Evolutionary conservation across 2,888 invertebrate genomes (phyloP).

Genomic region (Agrotis exclamationis): DNA sequence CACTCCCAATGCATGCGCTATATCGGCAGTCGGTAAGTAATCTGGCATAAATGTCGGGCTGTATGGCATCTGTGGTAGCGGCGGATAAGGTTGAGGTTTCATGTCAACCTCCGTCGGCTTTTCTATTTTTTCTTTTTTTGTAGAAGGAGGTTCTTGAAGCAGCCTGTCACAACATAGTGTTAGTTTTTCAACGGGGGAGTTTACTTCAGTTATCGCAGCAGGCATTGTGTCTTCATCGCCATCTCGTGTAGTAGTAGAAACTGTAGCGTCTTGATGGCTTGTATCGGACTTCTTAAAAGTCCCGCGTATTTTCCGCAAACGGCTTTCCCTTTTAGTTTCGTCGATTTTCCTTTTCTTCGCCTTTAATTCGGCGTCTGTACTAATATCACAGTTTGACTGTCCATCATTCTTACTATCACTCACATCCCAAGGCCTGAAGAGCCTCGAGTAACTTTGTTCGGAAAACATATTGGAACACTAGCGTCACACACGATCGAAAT

Average conservation of each 20-base stretch:
- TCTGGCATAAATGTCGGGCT: slow-evolving; percentile 79
- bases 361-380: slow-evolving; percentile 65
- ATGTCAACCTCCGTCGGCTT: slow-evolving; percentile 54
- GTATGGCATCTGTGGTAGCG: slow-evolving; percentile 66
- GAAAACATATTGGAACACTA: slow-evolving; percentile 81
- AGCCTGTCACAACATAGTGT: slow-evolving; percentile 84
- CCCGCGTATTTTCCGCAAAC: slow-evolving; percentile 87
- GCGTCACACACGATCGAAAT: slow-evolving; percentile 79
- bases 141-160: slow-evolving; percentile 73
- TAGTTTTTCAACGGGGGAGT: slow-evolving; percentile 84
- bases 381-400: slow-evolving; percentile 62
- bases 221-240: slow-evolving; percentile 70
- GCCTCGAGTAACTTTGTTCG: slow-evolving; percentile 87
- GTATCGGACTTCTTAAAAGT: slow-evolving; percentile 80
- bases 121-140: slow-evolving; percentile 65
- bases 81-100: slow-evolving; percentile 54
- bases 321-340: slow-evolving; percentile 82
- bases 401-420: slow-evolving; percentile 78
- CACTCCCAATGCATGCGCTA: slow-evolving; percentile 87
- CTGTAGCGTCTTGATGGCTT: slow-evolving; percentile 90
- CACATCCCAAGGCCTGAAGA: slow-evolving; percentile 92
- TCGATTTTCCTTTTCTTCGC: slow-evolving; percentile 75
- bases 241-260: slow-evolving; percentile 90
- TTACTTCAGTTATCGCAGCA: slow-evolving; percentile 40
- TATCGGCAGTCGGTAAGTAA: slow-evolving; percentile 82